Evolutionary conservation across 2,113 vertebrate species (phyloP).

Genomic region (Balaeniceps rex): DNA sequence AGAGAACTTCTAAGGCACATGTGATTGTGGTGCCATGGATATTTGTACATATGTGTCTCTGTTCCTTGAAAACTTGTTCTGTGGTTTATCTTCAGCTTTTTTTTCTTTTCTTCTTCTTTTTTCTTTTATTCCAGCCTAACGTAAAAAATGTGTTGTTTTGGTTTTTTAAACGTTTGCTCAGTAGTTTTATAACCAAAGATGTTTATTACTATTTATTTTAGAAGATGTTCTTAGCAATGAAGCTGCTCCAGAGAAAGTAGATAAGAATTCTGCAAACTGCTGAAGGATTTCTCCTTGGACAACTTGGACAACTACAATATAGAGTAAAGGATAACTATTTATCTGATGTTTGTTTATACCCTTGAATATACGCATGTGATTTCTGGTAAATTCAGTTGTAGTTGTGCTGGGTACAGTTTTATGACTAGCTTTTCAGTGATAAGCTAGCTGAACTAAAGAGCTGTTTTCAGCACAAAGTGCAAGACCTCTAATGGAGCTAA

Average conservation of each 20-base stretch:
- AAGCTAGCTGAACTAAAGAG: neutral
- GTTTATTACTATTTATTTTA: neutral
- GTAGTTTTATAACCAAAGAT: neutral
- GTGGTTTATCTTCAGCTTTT: neutral
- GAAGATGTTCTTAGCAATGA: neutral
- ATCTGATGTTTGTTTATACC: neutral
- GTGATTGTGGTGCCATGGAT: neutral
- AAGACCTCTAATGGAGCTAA: neutral
- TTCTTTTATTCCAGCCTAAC: neutral
- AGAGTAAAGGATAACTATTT: neutral
- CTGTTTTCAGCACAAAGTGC: neutral
- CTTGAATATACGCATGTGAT: neutral
- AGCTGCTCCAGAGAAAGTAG: neutral
- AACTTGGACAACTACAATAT: neutral
- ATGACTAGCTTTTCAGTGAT: neutral
- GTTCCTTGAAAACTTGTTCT: neutral
- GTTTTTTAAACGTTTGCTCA: neutral
- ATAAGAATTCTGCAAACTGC: neutral
- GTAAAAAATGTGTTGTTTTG: neutral
- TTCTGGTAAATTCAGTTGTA: neutral
- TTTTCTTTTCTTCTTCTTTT: no score
- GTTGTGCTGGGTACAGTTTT: neutral
- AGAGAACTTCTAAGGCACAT: neutral
- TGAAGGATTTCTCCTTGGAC: no score
- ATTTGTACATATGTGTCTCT: neutral